phyloP scores from a whole-genome alignment of 2,113 vertebrate genomes.

The Bucco capensis region DNA sequence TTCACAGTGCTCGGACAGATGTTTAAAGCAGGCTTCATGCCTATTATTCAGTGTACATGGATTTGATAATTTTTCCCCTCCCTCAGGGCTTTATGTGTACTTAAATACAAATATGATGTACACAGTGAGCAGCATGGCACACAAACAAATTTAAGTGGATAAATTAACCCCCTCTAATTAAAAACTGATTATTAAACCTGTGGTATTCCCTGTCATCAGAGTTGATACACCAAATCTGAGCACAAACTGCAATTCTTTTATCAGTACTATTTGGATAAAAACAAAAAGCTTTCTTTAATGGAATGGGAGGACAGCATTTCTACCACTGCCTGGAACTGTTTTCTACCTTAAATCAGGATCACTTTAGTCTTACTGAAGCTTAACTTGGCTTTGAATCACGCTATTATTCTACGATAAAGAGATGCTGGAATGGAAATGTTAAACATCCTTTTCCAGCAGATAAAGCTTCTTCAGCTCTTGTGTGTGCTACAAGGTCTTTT shows the following conservation, averaged over 20 bases:
- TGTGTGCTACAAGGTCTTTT: neutral
- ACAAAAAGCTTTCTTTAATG: neutral
- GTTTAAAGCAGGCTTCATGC: neutral
- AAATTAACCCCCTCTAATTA: neutral
- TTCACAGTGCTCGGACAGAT: neutral
- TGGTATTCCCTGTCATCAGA: neutral
- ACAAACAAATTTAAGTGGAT: neutral
- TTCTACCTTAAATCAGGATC: neutral
- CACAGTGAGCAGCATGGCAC: neutral
- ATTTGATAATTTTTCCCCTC: neutral
- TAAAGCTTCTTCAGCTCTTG: constrained; percentile 4
- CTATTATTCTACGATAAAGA: constrained; percentile 36
- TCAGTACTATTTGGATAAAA: neutral
- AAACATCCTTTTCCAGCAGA: constrained; percentile 6
- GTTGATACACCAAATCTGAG: neutral
- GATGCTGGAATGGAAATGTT: constrained; percentile 9
- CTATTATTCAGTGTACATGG: neutral
- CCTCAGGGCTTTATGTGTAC: neutral
- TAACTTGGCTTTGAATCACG: neutral
- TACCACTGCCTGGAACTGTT: neutral
- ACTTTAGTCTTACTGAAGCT: neutral
- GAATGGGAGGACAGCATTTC: neutral
- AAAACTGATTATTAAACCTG: neutral
- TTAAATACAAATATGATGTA: neutral
- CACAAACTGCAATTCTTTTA: neutral